Percentiles rank a stretch among this genome's conserved stretches.
phyloP scores from a whole-genome alignment of 1,140 invertebrate species.

The Fragariocoptes setiger region DNA sequence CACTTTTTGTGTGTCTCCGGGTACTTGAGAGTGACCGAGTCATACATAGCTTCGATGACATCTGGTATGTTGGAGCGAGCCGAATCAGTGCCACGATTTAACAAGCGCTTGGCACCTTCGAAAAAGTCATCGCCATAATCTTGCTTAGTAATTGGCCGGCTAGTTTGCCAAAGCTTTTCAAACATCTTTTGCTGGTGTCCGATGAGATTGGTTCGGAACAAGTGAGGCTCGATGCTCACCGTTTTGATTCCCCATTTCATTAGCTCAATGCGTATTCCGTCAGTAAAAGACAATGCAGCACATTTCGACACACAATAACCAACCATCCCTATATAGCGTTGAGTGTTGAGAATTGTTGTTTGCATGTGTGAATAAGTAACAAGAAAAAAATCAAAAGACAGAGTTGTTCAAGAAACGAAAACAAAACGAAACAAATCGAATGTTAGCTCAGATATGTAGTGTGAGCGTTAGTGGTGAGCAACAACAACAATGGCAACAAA shows the following conservation, averaged over 20 bases:
- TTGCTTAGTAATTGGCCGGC: conserved; percentile 14
- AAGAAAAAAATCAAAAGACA: too few species aligned
- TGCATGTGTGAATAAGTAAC: too few species aligned
- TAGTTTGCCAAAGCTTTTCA: conserved; percentile 15
- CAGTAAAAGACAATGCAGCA: conserved; percentile 21
- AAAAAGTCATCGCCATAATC: conserved; percentile 17
- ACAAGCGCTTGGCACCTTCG: conserved; percentile 14
- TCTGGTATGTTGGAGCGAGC: conserved; percentile 13
- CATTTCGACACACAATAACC: conserved; percentile 23
- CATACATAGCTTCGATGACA: conserved; percentile 16
- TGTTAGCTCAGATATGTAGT: too few species aligned
- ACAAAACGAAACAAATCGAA: too few species aligned
- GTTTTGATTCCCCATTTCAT: conserved; percentile 22
- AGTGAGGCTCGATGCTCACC: conserved; percentile 20
- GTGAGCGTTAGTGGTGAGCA: too few species aligned
- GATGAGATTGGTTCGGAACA: conserved; percentile 17
- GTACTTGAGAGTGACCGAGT: conserved; percentile 14
- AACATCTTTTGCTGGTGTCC: conserved; percentile 12
- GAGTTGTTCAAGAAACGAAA: too few species aligned
- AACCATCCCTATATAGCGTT: conserved; percentile 17
- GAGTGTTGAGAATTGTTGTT: too few species aligned
- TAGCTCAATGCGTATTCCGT: conserved; percentile 23
- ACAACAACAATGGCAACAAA: too few species aligned
- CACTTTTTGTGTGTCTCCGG: conserved; percentile 10
- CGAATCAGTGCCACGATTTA: conserved; percentile 7